Conservation (phyloP, 2,888 invertebrate species). For the Melieria picta region DNA sequence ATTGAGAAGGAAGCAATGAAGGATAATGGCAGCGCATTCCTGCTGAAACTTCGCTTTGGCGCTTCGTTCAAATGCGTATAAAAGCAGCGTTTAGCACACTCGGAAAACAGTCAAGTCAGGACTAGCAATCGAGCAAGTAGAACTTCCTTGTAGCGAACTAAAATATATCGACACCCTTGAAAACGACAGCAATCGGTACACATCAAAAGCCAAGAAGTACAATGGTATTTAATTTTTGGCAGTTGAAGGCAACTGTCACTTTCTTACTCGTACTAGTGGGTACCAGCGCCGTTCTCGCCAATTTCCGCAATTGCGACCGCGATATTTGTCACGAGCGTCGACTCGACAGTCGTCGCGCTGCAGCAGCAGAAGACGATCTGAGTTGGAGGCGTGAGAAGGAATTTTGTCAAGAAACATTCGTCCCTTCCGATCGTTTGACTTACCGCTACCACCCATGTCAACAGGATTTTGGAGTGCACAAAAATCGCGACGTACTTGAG, state of each 20-base stretch:
- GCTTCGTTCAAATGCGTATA: slow-evolving; percentile 37
- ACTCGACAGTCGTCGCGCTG: neutral
- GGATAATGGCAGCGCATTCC: neutral
- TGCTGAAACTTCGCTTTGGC: too few relatives aligned
- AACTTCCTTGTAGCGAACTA: neutral
- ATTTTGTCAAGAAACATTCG: too few relatives aligned
- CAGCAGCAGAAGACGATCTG: too few relatives aligned
- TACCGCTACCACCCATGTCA: neutral
- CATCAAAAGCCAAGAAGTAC: slow-evolving; percentile 26
- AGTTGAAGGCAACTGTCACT: slow-evolving; percentile 49
- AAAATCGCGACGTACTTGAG: too few relatives aligned
- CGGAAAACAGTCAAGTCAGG: slow-evolving; percentile 41
- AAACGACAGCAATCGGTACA: neutral
- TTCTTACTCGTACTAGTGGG: slow-evolving; percentile 46
- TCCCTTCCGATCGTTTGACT: too few relatives aligned
- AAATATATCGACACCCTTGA: neutral
- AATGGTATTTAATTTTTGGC: slow-evolving; percentile 51
- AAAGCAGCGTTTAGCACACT: slow-evolving; percentile 33
- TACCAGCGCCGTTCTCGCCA: slow-evolving; percentile 42
- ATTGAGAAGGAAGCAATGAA: slow-evolving; percentile 40
- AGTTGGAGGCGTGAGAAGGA: too few relatives aligned
- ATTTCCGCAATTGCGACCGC: slow-evolving; percentile 36
- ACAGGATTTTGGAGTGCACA: neutral
- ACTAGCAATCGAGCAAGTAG: slow-evolving; percentile 4
- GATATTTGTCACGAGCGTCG: slow-evolving; percentile 38